Evolutionary conservation across 1,140 invertebrate genomes (phyloP).

Genomic region (Drosophila aff.): DNA sequence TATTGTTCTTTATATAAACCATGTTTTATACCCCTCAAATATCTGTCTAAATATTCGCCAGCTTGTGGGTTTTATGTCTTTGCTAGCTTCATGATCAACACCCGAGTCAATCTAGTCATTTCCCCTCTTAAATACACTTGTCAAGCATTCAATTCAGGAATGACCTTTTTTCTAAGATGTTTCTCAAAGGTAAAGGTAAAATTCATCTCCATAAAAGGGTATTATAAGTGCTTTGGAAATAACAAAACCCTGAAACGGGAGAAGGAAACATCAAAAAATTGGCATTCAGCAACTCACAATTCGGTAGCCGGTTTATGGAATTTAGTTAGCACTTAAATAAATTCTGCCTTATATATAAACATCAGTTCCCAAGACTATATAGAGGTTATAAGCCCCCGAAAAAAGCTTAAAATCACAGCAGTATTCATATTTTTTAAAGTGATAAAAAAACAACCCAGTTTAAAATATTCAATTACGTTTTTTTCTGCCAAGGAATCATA

Average conservation of each 20-base stretch:
- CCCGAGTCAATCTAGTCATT: background rate
- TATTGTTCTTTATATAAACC: rapidly evolving
- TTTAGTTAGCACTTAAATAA: background rate
- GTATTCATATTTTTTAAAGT: background rate
- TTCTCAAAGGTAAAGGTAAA: background rate
- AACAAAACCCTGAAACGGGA: background rate
- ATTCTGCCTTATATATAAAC: background rate
- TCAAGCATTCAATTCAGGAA: background rate
- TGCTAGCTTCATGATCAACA: background rate
- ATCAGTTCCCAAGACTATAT: background rate
- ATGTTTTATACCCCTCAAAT: background rate
- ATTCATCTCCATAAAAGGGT: background rate
- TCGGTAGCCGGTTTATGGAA: background rate
- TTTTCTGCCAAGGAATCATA: background rate
- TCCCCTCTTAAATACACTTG: background rate
- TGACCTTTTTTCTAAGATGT: background rate
- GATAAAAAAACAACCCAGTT: background rate
- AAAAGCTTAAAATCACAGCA: background rate
- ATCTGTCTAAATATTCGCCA: too few species aligned
- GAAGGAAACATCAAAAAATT: background rate
- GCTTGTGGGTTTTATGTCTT: too few species aligned
- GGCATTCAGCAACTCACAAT: background rate
- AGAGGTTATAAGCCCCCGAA: background rate
- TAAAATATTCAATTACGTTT: background rate
- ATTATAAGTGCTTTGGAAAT: background rate